Evolutionary conservation across 2,888 invertebrate genomes (phyloP), one percentile per base, ranked within the genome.

Genomic region (Sympetrum striolatum): DNA sequence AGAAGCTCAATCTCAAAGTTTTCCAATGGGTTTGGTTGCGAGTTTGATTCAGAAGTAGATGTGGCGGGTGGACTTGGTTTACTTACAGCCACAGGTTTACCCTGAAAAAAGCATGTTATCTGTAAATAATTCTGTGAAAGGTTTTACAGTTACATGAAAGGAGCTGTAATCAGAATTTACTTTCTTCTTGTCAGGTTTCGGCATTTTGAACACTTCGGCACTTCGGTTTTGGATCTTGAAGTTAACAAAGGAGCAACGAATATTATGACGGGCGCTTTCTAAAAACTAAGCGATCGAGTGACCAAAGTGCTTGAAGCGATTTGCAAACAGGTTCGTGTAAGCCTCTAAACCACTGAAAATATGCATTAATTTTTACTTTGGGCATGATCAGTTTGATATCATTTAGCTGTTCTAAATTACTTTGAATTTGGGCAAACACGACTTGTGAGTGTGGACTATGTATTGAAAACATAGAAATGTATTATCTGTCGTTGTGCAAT

Each of bases 1-100:
- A 96, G 96, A 10, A 97, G 93, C 93, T 97, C 97, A n/a, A 96
- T 92, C 93, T 97, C 96, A 92, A 97, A 97, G 93, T 96, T 96
- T 93, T 96, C 94, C 58, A 86, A 86, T 58, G 86, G 86, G 53
- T 86, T 60, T 4, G n/a, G 37, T 60, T 86, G 58, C 5, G n/a
- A 60, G 3, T 14, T n/a, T 0, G 60, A 37, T 37, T 60, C 86
- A 60, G 22, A 22, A 31, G 60, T n/a, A n/a, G 39, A 18, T n/a
- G 86, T 18, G n/a, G 86, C 86, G 22, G 37, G 18, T 37, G 35
- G 35, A 39, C 37, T 25, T 31, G 82, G 31, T 25, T 82, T 82
- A 12, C 58, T 22, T 12, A n/a, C 86, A 35, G 14, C n/a, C 2
- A 18, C 60, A 60, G 35, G 6, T 60, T 86, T 86, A 10, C 58